Evolutionary conservation across 2,797 vertebrate species (phyloP).

Genomic region (Cossypha niveicapilla): DNA sequence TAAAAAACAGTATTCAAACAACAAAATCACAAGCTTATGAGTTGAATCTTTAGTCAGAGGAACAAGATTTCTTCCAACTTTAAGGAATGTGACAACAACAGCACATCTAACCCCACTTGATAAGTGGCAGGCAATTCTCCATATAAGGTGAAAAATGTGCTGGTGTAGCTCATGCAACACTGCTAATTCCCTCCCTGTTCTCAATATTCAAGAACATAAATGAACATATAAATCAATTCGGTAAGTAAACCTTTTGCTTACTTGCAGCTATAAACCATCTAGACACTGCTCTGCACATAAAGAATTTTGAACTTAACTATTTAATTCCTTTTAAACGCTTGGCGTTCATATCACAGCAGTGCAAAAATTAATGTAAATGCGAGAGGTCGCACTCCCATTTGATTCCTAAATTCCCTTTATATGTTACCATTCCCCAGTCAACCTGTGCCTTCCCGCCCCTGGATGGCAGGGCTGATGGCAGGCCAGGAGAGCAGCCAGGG

Average conservation of each 20-base stretch:
- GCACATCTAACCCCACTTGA: conserved; percentile 73
- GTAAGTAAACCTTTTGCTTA: not conserved
- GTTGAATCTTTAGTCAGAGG: not conserved
- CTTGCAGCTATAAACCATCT: conserved; percentile 10
- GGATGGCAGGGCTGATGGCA: not conserved
- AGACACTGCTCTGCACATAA: not conserved
- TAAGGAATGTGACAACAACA: conserved; percentile 77
- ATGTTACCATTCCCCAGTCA: not conserved
- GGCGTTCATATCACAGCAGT: not conserved
- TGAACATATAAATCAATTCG: conserved; percentile 14
- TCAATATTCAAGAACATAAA: conserved; percentile 69
- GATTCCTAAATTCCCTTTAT: not conserved
- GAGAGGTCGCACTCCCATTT: not conserved
- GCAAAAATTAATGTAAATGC: not conserved
- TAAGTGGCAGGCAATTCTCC: conserved; percentile 75
- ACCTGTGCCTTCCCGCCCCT: not conserved
- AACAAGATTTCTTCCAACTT: conserved; percentile 68
- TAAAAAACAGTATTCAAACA: not conserved
- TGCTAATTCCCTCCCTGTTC: conserved; percentile 65
- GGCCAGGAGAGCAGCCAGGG: not conserved
- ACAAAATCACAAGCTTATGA: not conserved
- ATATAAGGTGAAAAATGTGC: conserved; percentile 84
- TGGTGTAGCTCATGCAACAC: conserved; percentile 72
- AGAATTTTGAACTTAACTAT: conserved; percentile 26
- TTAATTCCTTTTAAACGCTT: not conserved